Conservation (phyloP, 2,888 invertebrate species). For the Sphaeridia pumilis region DNA sequence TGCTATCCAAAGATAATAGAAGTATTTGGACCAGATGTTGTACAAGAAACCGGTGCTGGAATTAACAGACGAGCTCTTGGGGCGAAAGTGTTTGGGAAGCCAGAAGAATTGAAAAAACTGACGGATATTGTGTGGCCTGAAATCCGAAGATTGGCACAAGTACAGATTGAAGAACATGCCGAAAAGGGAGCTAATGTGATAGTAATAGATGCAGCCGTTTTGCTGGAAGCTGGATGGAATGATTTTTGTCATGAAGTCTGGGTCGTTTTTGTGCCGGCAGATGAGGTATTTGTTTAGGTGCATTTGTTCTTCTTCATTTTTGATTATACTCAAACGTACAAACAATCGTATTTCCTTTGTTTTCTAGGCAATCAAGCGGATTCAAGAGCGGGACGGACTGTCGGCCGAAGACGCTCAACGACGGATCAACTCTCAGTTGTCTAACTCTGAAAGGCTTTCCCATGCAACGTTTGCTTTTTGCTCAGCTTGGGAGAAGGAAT, state of each 20-base stretch:
- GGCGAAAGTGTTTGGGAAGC: constrained; percentile 67
- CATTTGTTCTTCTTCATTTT: too few relatives aligned
- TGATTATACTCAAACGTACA: too few relatives aligned
- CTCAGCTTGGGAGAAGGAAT: constrained; percentile 73
- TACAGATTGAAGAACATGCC: constrained; percentile 48
- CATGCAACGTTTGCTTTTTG: constrained; percentile 76
- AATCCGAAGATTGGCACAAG: constrained; percentile 57
- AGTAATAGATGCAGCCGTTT: constrained; percentile 84
- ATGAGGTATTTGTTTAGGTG: constrained; percentile 68
- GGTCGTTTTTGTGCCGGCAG: constrained; percentile 72
- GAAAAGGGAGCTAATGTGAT: constrained; percentile 50
- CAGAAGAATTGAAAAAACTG: constrained; percentile 53
- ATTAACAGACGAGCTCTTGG: constrained; percentile 74
- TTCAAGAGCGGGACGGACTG: constrained; percentile 61
- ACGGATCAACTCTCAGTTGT: constrained; percentile 63
- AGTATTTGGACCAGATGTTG: constrained; percentile 63
- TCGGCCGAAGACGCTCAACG: constrained; percentile 61
- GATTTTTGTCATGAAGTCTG: constrained; percentile 80
- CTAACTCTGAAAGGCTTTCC: constrained; percentile 61
- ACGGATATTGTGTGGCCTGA: constrained; percentile 87
- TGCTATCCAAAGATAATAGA: constrained; percentile 55
- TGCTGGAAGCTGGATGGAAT: constrained; percentile 83
- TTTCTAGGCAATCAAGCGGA: constrained; percentile 54
- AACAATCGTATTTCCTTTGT: too few relatives aligned
- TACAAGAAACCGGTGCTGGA: constrained; percentile 50